Evolutionary conservation across 2,113 vertebrate genomes (phyloP).

Genomic region (Thomomys bottae): DNA sequence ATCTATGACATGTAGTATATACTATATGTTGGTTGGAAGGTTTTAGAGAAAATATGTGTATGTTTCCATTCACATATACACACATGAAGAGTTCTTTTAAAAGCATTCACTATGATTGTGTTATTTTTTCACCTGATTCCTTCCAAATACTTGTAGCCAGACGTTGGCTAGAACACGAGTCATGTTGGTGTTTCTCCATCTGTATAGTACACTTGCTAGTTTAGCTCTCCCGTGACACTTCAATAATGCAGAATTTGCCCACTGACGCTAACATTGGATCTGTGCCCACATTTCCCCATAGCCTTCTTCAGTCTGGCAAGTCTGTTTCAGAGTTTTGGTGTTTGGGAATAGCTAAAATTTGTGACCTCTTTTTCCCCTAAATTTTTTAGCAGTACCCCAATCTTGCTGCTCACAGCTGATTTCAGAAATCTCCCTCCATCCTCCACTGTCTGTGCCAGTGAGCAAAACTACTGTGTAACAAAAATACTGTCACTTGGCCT

Average conservation of each 20-base stretch:
- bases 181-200: neutral
- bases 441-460: conserved; percentile 13
- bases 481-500: conserved; percentile 42
- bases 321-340: conserved; percentile 40
- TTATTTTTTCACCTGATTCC: conserved; percentile 47
- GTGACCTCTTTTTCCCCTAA: conserved; percentile 27
- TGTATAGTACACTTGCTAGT: conserved; percentile 10
- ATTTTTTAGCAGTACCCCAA: conserved; percentile 7
- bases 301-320: conserved; percentile 19
- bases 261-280: conserved; percentile 17
- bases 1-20: conserved; percentile 57
- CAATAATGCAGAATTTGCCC: conserved; percentile 39
- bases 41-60: conserved; percentile 42
- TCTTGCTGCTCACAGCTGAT: conserved; percentile 46
- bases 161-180: conserved; percentile 5
- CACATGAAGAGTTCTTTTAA: conserved; percentile 51
- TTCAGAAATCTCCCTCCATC: conserved; percentile 13
- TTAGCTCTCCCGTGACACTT: conserved; percentile 5
- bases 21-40: conserved; percentile 14
- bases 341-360: conserved; percentile 33
- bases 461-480: conserved; percentile 26
- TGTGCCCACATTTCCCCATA: neutral
- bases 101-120: conserved; percentile 61
- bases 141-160: conserved; percentile 56
- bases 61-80: neutral